Evolutionary conservation across 2,113 vertebrate species (phyloP).

Genomic region (Panthera leo): DNA sequence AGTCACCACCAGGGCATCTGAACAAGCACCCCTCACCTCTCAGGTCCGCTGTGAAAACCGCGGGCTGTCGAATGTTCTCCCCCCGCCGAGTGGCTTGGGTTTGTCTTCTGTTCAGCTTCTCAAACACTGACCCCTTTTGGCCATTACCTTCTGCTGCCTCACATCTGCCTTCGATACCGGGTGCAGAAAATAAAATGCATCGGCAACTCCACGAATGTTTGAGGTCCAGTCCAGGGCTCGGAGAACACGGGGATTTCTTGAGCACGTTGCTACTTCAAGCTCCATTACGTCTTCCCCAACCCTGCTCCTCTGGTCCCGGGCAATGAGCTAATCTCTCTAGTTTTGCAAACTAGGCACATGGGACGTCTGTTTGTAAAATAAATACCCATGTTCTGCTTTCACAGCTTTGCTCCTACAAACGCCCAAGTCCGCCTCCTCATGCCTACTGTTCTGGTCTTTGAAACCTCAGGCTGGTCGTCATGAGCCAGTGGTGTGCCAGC

Average conservation of each 20-base stretch:
- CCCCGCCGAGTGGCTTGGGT: accelerated
- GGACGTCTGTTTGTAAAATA: not conserved
- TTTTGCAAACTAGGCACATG: not conserved
- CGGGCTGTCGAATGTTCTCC: accelerated
- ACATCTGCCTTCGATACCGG: accelerated
- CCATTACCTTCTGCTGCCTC: conserved; percentile 38
- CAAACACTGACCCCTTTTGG: conserved; percentile 77
- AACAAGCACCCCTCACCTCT: not conserved
- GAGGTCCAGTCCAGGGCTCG: not conserved
- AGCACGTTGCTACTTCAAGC: not conserved
- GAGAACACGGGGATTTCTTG: not conserved
- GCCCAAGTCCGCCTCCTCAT: too few species aligned
- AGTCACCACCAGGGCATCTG: not conserved
- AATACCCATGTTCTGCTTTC: too few species aligned
- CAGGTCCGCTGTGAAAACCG: not conserved
- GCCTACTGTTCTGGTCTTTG: not conserved
- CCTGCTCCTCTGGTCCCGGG: not conserved
- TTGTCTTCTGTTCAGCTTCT: not conserved
- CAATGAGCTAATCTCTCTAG: not conserved
- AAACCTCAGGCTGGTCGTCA: not conserved
- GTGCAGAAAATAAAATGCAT: not conserved
- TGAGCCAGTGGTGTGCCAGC: too few species aligned
- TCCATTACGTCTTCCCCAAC: too few species aligned
- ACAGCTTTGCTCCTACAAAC: not conserved
- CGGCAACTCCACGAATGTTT: not conserved